Conservation (phyloP, 2,113 vertebrate species). For the Perca fluviatilis region DNA sequence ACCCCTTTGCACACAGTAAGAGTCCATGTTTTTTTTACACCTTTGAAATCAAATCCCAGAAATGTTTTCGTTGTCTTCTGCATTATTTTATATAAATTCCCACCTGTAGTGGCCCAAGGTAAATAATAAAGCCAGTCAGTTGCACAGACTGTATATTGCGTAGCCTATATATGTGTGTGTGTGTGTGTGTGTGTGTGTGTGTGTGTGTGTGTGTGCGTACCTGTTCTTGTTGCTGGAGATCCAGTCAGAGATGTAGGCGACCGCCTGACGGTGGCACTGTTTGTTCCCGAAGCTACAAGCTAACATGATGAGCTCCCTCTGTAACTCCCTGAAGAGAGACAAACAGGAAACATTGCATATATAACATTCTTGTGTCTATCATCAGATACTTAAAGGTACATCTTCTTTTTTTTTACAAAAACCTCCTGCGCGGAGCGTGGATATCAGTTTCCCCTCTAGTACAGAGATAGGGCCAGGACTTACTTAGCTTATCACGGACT, state of each 20-base stretch:
- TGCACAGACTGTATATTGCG: neutral
- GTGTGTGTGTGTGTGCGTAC: constrained; percentile 71
- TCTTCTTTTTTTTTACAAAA: too few species aligned
- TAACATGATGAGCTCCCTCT: constrained; percentile 95
- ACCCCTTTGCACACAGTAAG: too few species aligned
- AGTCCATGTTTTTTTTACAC: too few species aligned
- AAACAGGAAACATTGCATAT: neutral
- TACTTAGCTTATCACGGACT: too few species aligned
- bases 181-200: constrained; percentile 8
- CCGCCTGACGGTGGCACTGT: constrained; percentile 97
- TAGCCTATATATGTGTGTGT: neutral
- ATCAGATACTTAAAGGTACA: too few species aligned
- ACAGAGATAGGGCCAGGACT: too few species aligned
- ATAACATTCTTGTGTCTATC: too few species aligned
- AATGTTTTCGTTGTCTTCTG: neutral
- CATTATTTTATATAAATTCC: neutral
- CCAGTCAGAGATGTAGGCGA: constrained; percentile 96
- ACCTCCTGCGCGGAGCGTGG: too few species aligned
- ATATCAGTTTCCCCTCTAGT: too few species aligned
- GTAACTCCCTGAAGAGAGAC: constrained; percentile 87
- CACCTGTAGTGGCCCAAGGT: neutral
- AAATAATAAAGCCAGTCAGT: neutral
- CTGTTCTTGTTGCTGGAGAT: constrained; percentile 98
- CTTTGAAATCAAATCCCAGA: too few species aligned
- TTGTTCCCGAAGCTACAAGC: constrained; percentile 98